phyloP scores from a whole-genome alignment of 2,888 invertebrate genomes.

The Coelinius sp. region DNA sequence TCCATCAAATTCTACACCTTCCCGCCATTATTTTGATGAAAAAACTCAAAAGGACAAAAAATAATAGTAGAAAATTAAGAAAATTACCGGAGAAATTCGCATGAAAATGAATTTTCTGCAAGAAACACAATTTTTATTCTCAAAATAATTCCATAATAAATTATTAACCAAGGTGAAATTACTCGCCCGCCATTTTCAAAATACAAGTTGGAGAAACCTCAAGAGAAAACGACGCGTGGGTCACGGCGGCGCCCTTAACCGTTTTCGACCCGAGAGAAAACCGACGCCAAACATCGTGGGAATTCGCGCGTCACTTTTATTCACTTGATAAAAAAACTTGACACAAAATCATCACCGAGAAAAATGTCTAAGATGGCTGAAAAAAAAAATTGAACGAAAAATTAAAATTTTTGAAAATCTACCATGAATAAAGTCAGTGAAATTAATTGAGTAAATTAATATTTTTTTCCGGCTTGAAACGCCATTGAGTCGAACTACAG shows the following conservation, averaged over 20 bases:
- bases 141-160: not conserved
- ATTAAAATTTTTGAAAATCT: not conserved
- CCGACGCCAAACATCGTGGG: slow-evolving; percentile 31
- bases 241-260: slow-evolving; percentile 40
- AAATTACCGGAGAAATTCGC: not conserved
- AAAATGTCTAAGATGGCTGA: not conserved
- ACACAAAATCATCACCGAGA: not conserved
- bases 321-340: not conserved
- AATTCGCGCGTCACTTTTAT: slow-evolving; percentile 36
- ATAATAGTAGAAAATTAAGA: not conserved
- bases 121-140: not conserved
- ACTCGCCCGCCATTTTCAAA: slow-evolving; percentile 67
- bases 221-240: slow-evolving; percentile 45
- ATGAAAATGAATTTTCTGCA: not conserved
- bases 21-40: slow-evolving; percentile 36
- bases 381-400: slow-evolving; percentile 1
- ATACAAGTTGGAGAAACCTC: slow-evolving; percentile 44
- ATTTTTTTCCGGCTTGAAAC: slow-evolving; percentile 32
- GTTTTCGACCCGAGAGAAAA: slow-evolving; percentile 25
- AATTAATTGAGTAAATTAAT: slow-evolving; percentile 3
- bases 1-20: slow-evolving; percentile 34
- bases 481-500: slow-evolving; percentile 32
- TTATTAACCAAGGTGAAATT: slow-evolving; percentile 1
- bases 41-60: not conserved
- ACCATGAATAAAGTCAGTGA: not conserved